Base-by-base conservation (phyloP, 2,888 invertebrate species). In the Drosophila mulleri region DNA sequence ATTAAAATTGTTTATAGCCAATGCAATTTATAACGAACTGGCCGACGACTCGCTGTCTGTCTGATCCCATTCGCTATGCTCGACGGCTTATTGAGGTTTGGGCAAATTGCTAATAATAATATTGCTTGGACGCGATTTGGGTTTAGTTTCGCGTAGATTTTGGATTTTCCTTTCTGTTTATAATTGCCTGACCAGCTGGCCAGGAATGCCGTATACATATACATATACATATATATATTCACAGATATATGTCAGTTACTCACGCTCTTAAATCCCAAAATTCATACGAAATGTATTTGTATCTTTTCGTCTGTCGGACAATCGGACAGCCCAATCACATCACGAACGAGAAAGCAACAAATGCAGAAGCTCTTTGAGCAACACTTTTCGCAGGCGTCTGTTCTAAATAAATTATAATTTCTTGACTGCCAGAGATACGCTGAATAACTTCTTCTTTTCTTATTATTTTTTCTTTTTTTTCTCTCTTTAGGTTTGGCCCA, bases 331-430 rank as follows among this genome's bases (percentile, higher is more conserved):
- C 53, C 69, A 78, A 70, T 70, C 75, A 71, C 78, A 74, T 65
- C 66, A 16, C 39, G 37, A 70, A 62, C 77, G 9, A 39, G 16
- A 53, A 14, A 53, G 16, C 4, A 9, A 23, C 45, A 78, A 64
- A 69, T 68, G 74, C 82, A 82, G 82, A 87, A 85, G 90, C 90
- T 78, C 82, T 90, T 71, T 44, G 58, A 67, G 66, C 67, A 80
- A 83, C 88, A 83, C 81, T 73, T 75, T 48, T 59, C 47, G 29
- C 54, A 53, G 54, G 48, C 60, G 47, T 56, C 74, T 61, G 81
- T 90, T 90, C 85, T 86, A 86, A 83, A 86, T 86, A 86, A 86
- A 86, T 86, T 90, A 86, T 86, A 86, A 88, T 80, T 90, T 78
- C 58, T 65, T 37, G 72, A 67, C 64, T 72, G 72, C 63, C 73